These are phyloP conservation scores for Ascaphus truei DNA, from an alignment of 2,113 vertebrate species.

Conservation along the genomic window DNA sequence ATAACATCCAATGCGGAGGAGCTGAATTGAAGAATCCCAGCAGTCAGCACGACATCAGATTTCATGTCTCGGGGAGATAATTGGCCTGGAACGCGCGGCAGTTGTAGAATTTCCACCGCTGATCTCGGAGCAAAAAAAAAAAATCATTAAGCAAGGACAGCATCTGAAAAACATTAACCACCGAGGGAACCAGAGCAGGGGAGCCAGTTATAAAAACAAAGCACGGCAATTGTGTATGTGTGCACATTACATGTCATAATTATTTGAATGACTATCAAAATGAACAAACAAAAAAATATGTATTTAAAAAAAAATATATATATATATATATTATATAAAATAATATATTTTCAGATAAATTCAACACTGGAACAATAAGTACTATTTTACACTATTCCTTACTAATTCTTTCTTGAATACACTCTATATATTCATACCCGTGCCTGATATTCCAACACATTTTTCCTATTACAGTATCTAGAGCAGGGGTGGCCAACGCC, in stretches of 20 bases:
- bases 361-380: neutral
- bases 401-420: neutral
- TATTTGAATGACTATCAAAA: neutral
- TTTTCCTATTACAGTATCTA: constrained; percentile 41
- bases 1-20: constrained; percentile 12
- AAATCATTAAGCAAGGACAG: constrained; percentile 23
- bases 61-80: constrained; percentile 29
- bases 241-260: neutral
- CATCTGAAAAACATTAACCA: constrained; percentile 33
- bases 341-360: too few relatives aligned
- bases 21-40: constrained; percentile 16
- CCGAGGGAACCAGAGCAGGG: neutral
- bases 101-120: constrained; percentile 15
- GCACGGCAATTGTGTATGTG: neutral
- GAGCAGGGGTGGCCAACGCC: too few relatives aligned
- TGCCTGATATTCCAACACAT: neutral
- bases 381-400: neutral
- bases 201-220: neutral
- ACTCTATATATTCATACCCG: neutral
- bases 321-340: too few relatives aligned
- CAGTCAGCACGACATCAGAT: constrained; percentile 25
- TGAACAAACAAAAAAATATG: neutral
- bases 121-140: constrained; percentile 9
- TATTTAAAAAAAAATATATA: too few relatives aligned
- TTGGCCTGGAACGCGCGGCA: constrained; percentile 20